Percentiles rank a stretch among this genome's conserved stretches.
phyloP scores from a whole-genome alignment of 2,797 vertebrate species.

The Hydrocynus forskahlii region DNA sequence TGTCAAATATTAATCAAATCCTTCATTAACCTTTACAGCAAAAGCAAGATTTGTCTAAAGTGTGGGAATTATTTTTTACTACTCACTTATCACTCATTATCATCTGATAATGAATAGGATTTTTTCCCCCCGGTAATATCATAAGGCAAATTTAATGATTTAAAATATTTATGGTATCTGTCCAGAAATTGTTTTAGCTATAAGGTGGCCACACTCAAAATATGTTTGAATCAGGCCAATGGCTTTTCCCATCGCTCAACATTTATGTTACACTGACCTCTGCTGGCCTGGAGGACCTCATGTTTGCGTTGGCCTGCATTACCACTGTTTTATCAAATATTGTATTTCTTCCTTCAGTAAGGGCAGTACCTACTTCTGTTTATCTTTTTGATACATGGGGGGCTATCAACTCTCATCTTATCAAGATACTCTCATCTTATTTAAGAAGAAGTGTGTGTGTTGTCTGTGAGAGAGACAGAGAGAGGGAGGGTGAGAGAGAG shows the following conservation, averaged over 20 bases:
- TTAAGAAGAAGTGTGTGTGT: neutral
- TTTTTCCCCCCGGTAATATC: neutral
- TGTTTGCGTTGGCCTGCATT: neutral
- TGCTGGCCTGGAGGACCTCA: constrained; percentile 47
- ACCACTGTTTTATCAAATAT: neutral
- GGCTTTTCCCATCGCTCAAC: neutral
- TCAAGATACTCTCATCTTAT: neutral
- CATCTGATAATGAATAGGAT: no score
- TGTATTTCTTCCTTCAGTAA: neutral
- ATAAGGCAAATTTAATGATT: neutral
- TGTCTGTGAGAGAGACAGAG: neutral
- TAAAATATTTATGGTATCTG: neutral
- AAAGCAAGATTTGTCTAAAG: neutral
- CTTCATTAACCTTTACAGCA: no score
- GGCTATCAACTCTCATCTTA: no score
- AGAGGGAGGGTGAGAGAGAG: neutral
- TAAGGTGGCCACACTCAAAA: neutral
- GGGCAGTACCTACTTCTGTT: neutral
- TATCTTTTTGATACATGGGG: neutral
- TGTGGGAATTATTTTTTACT: neutral
- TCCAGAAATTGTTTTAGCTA: constrained; percentile 18
- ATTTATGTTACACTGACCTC: constrained; percentile 49
- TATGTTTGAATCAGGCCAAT: constrained; percentile 9
- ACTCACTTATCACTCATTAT: no score
- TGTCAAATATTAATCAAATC: neutral